Evolutionary conservation across 2,113 vertebrate genomes (phyloP).

Genomic region (Spheniscus mendiculus): DNA sequence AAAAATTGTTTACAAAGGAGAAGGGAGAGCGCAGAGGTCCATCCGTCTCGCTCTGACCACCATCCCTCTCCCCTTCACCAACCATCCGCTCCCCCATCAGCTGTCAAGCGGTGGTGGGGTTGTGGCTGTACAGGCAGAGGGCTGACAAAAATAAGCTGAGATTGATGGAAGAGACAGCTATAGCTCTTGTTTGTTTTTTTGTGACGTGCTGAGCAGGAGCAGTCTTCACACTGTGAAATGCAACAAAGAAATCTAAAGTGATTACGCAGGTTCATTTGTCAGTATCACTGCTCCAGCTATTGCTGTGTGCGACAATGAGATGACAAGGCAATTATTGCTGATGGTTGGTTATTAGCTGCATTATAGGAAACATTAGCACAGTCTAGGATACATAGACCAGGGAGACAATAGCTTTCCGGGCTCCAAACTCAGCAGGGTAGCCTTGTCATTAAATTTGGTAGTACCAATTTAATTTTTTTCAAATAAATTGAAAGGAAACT

Average conservation of each 20-base stretch:
- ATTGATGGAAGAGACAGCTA: slow-evolving; percentile 72
- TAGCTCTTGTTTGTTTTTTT: slow-evolving; percentile 78
- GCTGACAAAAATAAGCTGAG: slow-evolving; percentile 77
- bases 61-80: neutral
- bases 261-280: slow-evolving; percentile 81
- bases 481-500: slow-evolving; percentile 73
- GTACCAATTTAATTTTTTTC: slow-evolving; percentile 66
- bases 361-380: slow-evolving; percentile 81
- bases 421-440: slow-evolving; percentile 79
- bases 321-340: slow-evolving; percentile 82
- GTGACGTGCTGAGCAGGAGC: slow-evolving; percentile 80
- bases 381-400: slow-evolving; percentile 75
- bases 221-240: slow-evolving; percentile 83
- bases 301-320: slow-evolving; percentile 75
- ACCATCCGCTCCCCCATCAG: neutral
- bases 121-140: slow-evolving; percentile 9
- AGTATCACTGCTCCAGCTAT: slow-evolving; percentile 76
- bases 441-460: slow-evolving; percentile 79
- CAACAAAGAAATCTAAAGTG: slow-evolving; percentile 83
- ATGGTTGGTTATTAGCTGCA: slow-evolving; percentile 81
- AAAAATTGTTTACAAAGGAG: slow-evolving; percentile 44
- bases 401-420: slow-evolving; percentile 79
- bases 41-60: neutral
- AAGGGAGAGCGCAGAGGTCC: slow-evolving; percentile 32
- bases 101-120: neutral